phyloP scores from a whole-genome alignment of 1,140 invertebrate species.

The Dendrolimus kikuchii region DNA sequence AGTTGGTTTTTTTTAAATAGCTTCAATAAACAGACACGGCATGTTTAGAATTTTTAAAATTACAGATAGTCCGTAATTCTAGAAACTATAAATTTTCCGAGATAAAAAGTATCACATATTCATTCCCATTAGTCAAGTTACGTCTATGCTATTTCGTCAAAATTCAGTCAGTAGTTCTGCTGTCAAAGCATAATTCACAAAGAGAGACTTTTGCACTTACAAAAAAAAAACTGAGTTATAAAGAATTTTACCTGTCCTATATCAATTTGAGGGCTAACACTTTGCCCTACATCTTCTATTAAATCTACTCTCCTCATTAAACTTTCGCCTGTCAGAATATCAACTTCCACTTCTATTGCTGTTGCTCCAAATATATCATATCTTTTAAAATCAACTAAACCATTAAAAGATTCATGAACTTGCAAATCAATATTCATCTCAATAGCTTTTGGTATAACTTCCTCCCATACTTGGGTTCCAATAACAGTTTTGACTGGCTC shows the following conservation, averaged over 20 bases:
- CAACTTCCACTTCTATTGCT: conserved; percentile 79
- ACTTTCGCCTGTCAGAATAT: conserved; percentile 80
- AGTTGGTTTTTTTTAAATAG: too few relatives aligned
- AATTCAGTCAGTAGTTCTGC: too few relatives aligned
- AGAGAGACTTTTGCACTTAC: too few relatives aligned
- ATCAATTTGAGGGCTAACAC: conserved; percentile 84
- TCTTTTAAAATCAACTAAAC: conserved; percentile 34
- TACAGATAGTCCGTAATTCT: too few relatives aligned
- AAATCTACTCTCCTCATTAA: conserved; percentile 78
- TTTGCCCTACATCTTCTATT: conserved; percentile 81
- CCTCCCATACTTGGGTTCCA: conserved; percentile 73
- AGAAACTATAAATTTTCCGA: too few relatives aligned
- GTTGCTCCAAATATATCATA: conserved; percentile 74
- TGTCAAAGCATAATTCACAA: too few relatives aligned
- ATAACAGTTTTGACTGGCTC: conserved; percentile 73
- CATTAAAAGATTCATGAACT: conserved; percentile 16
- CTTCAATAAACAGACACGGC: too few relatives aligned
- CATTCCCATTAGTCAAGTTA: too few relatives aligned
- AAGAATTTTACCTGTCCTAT: conserved; percentile 78
- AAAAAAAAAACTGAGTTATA: too few relatives aligned
- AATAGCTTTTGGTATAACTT: conserved; percentile 72
- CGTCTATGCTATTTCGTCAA: too few relatives aligned
- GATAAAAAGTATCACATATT: too few relatives aligned
- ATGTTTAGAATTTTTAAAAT: too few relatives aligned
- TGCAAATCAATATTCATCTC: conserved; percentile 72